Evolutionary conservation across 2,888 invertebrate genomes (phyloP).

Genomic region (Pachliopta kotzebuea): DNA sequence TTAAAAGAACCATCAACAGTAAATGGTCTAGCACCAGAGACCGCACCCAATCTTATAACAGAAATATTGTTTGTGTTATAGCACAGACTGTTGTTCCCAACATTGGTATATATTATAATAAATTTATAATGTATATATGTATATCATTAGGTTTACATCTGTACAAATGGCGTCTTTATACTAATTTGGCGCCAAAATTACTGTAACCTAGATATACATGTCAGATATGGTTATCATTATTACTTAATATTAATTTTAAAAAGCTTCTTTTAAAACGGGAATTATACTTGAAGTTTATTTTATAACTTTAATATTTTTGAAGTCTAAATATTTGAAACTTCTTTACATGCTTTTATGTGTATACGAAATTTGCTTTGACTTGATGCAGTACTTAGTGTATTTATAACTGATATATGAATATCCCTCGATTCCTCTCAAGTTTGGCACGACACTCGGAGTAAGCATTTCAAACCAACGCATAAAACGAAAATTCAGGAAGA

Average conservation of each 20-base stretch:
- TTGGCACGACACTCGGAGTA: constrained; percentile 11
- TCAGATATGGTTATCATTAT: background rate
- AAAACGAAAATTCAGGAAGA: background rate
- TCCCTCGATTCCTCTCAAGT: background rate
- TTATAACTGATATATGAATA: background rate
- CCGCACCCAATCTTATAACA: constrained; percentile 16
- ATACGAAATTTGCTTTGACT: too few species aligned
- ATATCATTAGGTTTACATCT: background rate
- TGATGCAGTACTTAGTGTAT: background rate
- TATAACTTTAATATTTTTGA: background rate
- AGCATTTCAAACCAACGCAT: background rate
- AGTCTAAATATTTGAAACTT: background rate
- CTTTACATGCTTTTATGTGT: too few species aligned
- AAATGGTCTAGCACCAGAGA: constrained; percentile 6
- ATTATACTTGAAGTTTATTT: background rate
- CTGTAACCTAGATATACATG: background rate
- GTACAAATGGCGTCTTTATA: background rate
- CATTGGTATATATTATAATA: background rate
- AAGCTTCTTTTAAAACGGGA: background rate
- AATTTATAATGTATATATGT: background rate
- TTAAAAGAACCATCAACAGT: background rate
- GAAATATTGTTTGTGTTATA: background rate
- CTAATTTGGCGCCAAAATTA: constrained; percentile 3
- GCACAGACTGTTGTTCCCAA: background rate
- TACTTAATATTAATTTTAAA: background rate